These are phyloP conservation scores for Actenoides lindsayi DNA, from an alignment of 2,113 vertebrate genomes.

Conservation along the genomic window DNA sequence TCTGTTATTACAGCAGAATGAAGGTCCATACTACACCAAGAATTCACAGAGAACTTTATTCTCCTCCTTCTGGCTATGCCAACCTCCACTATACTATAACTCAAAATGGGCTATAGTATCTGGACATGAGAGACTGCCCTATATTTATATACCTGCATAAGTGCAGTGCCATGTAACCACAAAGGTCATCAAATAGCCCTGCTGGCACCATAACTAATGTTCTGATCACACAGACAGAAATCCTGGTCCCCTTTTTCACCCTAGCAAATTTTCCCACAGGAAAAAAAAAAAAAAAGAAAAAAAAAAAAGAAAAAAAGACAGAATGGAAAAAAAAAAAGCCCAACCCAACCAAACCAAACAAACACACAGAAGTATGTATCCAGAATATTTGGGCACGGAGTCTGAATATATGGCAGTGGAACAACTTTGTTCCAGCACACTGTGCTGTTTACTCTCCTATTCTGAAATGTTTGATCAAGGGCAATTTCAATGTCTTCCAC, in stretches of 20 bases:
- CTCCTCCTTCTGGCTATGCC: background rate
- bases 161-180: background rate
- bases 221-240: background rate
- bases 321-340: too few relatives aligned
- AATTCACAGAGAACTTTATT: background rate
- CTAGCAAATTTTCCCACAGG: background rate
- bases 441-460: background rate
- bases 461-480: background rate
- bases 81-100: background rate
- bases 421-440: background rate
- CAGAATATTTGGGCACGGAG: background rate
- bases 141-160: background rate
- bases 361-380: accelerated
- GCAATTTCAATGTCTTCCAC: background rate
- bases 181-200: background rate
- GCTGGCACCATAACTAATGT: background rate
- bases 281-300: background rate
- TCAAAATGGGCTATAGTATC: background rate
- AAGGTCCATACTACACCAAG: background rate
- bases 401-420: background rate
- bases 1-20: background rate
- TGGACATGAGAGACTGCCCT: background rate
- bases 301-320: background rate
- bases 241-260: background rate
- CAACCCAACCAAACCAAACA: background rate